Evolutionary conservation across 2,888 invertebrate species (phyloP).

Genomic region (Cataglyphis cursor): DNA sequence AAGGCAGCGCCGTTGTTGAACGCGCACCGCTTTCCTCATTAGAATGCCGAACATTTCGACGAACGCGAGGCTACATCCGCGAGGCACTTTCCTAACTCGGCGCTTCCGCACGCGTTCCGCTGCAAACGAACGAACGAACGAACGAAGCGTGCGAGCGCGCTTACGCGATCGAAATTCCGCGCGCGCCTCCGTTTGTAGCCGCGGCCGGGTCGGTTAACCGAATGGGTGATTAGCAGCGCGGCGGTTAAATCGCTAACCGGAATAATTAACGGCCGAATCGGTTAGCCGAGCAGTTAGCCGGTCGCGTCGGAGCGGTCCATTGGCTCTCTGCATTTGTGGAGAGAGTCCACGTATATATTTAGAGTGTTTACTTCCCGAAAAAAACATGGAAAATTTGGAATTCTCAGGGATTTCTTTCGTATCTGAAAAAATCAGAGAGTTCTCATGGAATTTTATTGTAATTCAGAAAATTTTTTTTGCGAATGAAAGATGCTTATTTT

Average conservation of each 20-base stretch:
- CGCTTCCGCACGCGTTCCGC: conserved; percentile 76
- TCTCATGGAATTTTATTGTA: no score
- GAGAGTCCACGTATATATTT: neutral
- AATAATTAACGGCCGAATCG: conserved; percentile 47
- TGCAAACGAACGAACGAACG: conserved; percentile 8
- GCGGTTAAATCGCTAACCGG: conserved; percentile 50
- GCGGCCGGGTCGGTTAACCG: conserved; percentile 48
- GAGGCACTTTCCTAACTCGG: conserved; percentile 81
- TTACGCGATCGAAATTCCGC: conserved; percentile 60
- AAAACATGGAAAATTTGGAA: no score
- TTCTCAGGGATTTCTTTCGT: no score
- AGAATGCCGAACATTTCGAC: conserved; percentile 84
- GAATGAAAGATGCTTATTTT: no score
- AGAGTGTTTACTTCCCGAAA: no score
- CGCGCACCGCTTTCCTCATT: conserved; percentile 84
- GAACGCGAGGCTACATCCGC: conserved; percentile 78
- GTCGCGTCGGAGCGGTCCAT: conserved; percentile 27
- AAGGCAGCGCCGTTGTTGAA: conserved; percentile 79
- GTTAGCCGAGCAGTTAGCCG: conserved; percentile 42
- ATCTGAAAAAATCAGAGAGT: no score
- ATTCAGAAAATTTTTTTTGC: no score
- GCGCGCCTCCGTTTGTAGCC: conserved; percentile 53
- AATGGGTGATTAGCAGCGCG: conserved; percentile 50
- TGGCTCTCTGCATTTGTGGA: conserved; percentile 5
- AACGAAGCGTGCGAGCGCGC: neutral